Evolutionary conservation across 2,888 invertebrate genomes (phyloP).

Genomic region (Melangyna quadrimaculata): DNA sequence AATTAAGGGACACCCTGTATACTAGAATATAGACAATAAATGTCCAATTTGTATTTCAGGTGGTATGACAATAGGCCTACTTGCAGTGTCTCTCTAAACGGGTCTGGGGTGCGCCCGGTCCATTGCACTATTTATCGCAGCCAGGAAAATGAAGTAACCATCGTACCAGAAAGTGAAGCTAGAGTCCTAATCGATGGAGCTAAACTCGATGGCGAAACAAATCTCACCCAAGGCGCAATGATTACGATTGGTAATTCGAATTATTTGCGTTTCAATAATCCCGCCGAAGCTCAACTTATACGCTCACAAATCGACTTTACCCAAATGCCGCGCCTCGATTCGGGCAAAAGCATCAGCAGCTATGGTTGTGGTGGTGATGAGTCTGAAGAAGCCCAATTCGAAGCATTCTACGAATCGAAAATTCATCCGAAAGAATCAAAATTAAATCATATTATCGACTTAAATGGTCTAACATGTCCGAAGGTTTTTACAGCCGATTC

Average conservation of each 20-base stretch:
- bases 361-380: slow-evolving; percentile 44
- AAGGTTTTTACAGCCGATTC: slow-evolving; percentile 92
- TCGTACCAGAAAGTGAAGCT: slow-evolving; percentile 88
- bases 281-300: slow-evolving; percentile 93
- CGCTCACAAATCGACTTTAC: slow-evolving; percentile 89
- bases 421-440: slow-evolving; percentile 74
- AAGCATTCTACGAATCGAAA: slow-evolving; percentile 78
- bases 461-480: slow-evolving; percentile 82
- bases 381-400: slow-evolving; percentile 74
- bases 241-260: slow-evolving; percentile 94
- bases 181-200: slow-evolving; percentile 89
- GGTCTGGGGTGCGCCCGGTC: slow-evolving; percentile 91
- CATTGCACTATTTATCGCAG: slow-evolving; percentile 95
- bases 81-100: slow-evolving; percentile 92
- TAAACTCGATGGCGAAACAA: slow-evolving; percentile 86
- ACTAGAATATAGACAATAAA: no score
- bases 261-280: slow-evolving; percentile 96
- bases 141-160: slow-evolving; percentile 89
- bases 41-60: slow-evolving; percentile 83
- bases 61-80: slow-evolving; percentile 90
- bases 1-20: no score
- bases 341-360: slow-evolving; percentile 71
- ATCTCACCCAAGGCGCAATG: slow-evolving; percentile 94
- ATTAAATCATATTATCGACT: slow-evolving; percentile 81
- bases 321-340: slow-evolving; percentile 73